A percentile compares a stretch with the other conserved stretches of the same genome.
Evolutionary conservation across 2,797 vertebrate species (phyloP).

Genomic region (Ataeniobius toweri): DNA sequence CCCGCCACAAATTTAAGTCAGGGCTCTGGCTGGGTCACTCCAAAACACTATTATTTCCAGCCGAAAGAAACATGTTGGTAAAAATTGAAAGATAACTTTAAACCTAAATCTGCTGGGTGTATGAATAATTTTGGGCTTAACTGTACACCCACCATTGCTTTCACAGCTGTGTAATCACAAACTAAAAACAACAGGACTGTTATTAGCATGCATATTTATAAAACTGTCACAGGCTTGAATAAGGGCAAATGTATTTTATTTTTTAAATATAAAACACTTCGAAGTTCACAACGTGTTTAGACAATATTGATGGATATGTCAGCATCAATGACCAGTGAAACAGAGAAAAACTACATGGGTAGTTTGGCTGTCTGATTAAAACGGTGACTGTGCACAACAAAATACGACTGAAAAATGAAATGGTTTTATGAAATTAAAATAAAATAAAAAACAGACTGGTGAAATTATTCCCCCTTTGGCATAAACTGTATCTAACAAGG

Average conservation of each 20-base stretch:
- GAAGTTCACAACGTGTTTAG: slow-evolving; percentile 77
- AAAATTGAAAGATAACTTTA: neutral
- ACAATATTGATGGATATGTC: slow-evolving; percentile 75
- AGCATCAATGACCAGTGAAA: slow-evolving; percentile 29
- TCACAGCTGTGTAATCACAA: neutral
- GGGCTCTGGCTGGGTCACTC: too few relatives aligned
- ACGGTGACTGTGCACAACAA: slow-evolving; percentile 46
- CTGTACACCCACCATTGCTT: neutral
- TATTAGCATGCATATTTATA: neutral
- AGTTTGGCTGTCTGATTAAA: slow-evolving; percentile 51
- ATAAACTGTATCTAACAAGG: slow-evolving; percentile 64
- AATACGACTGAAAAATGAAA: slow-evolving; percentile 42
- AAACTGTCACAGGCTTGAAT: slow-evolving; percentile 27
- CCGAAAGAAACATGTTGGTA: too few relatives aligned
- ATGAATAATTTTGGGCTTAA: neutral
- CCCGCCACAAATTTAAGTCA: too few relatives aligned
- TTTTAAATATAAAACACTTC: slow-evolving; percentile 95
- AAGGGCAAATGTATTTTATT: slow-evolving; percentile 79
- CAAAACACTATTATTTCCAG: too few relatives aligned
- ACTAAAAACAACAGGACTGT: neutral
- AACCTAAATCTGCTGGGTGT: too few relatives aligned
- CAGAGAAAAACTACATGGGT: slow-evolving; percentile 34
- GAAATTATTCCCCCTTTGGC: slow-evolving; percentile 73
- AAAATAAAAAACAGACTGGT: slow-evolving; percentile 51
- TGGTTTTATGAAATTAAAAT: slow-evolving; percentile 63